Evolutionary conservation across 2,888 invertebrate genomes (phyloP), one percentile per base, ranked within the genome.

Genomic region (Trachelus troglodyta): DNA sequence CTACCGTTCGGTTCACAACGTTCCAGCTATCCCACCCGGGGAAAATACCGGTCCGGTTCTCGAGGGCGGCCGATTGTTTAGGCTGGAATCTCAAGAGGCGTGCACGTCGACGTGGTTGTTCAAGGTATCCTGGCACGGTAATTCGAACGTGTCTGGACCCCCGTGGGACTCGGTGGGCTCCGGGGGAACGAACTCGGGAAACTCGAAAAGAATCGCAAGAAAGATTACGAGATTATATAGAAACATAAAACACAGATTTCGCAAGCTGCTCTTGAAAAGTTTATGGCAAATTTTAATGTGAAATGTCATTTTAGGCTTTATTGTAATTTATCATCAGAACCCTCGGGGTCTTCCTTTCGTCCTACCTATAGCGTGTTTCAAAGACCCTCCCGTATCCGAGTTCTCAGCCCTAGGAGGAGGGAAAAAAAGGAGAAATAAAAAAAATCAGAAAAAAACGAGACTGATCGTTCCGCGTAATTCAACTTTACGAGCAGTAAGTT

Each of bases 21-120:
- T 23, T 37, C 74, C 31, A 31, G 30, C 71, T 15, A 71, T 71
- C 74, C 75, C 75, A 15, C 56, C 68, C 56, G 76, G 71, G 80
- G 78, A 69, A 68, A 76, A 76, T 77, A 77, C 77, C 77, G 77
- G 77, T 77, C 69, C 75, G 69, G 74, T 34, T 77, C 77, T 77
- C 75, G 80, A 81, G 83, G 80, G 79, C 82, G 81, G 84, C 75
- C 82, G 80, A 84, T 85, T 80, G 82, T 81, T 82, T 79, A 78
- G 79, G 73, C 77, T 75, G 79, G 81, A 82, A 83, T 85, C 79
- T 80, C 76, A 75, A 83, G 82, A 83, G 83, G 77, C 79, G 80
- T 77, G 79, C 75, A 81, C 75, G 35, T 23, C 74, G 37, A n/a
- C 35, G 31, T 33, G 33, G 33, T 31, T 34, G 71, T 23, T 31